Conservation (phyloP, 2,888 invertebrate species). For the Lepidonotus clava region DNA sequence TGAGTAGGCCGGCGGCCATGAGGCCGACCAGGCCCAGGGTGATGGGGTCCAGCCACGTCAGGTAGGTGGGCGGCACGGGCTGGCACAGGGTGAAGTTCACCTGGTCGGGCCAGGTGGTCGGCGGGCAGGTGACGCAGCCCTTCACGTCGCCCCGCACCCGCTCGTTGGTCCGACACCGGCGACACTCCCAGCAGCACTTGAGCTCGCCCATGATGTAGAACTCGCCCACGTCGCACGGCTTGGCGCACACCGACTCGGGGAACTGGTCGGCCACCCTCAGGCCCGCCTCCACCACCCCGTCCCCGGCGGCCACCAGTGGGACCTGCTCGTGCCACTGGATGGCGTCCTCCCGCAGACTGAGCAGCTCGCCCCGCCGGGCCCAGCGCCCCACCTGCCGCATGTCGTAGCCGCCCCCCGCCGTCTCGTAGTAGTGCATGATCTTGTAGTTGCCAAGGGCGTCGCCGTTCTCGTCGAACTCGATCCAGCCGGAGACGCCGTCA, state of each 20-base stretch:
- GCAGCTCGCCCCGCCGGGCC: background rate
- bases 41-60: conserved; percentile 46
- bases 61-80: conserved; percentile 30
- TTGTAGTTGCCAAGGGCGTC: conserved; percentile 68
- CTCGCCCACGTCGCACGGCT: conserved; percentile 59
- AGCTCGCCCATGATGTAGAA: conserved; percentile 57
- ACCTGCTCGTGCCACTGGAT: background rate
- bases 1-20: background rate
- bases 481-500: conserved; percentile 67
- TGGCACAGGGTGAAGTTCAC: conserved; percentile 48
- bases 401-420: background rate
- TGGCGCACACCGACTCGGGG: conserved; percentile 62
- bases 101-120: conserved; percentile 58
- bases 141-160: conserved; percentile 41
- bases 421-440: conserved; percentile 49
- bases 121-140: conserved; percentile 56
- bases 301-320: background rate
- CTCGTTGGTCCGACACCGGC: conserved; percentile 62
- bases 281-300: background rate
- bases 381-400: conserved; percentile 1
- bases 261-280: background rate
- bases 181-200: conserved; percentile 64
- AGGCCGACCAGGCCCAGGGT: conserved; percentile 2
- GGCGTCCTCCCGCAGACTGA: background rate
- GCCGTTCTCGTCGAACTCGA: conserved; percentile 70